Evolutionary conservation across 2,113 vertebrate genomes (phyloP).

Genomic region (Petaurus breviceps): DNA sequence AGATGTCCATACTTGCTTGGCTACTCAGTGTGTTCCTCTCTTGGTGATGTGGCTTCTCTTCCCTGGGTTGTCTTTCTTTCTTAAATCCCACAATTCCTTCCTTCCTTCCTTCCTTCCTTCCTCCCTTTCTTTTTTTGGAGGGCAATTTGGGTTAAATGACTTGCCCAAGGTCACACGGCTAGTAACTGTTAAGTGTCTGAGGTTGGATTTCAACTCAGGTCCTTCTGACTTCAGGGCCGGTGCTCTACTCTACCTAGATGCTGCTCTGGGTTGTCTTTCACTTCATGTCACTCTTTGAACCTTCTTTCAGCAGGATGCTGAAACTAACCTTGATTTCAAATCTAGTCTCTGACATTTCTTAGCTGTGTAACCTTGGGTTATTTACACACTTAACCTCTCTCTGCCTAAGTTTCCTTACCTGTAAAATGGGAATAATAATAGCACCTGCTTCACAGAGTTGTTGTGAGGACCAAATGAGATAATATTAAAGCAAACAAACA

Average conservation of each 20-base stretch:
- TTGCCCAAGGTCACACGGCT: too few species aligned
- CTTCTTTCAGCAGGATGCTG: neutral
- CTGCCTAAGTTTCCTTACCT: neutral
- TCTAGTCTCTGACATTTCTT: neutral
- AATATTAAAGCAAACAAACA: neutral
- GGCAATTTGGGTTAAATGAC: too few species aligned
- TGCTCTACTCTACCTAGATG: too few species aligned
- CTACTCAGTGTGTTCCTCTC: neutral
- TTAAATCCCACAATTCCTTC: too few species aligned
- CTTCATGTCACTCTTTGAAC: neutral
- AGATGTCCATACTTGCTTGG: neutral
- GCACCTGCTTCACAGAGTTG: neutral
- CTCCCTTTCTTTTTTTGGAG: too few species aligned
- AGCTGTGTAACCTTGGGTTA: too few species aligned
- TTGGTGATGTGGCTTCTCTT: neutral
- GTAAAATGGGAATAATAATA: neutral
- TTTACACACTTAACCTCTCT: neutral
- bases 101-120: too few species aligned
- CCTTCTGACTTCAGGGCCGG: too few species aligned
- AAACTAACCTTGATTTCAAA: neutral
- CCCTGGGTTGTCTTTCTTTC: neutral
- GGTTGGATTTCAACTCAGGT: too few species aligned
- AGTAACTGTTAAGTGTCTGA: too few species aligned
- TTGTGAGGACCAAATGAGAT: neutral
- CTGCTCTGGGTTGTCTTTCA: neutral